Evolutionary conservation across 2,113 vertebrate genomes (phyloP).

Genomic region (Corythaixoides concolor): DNA sequence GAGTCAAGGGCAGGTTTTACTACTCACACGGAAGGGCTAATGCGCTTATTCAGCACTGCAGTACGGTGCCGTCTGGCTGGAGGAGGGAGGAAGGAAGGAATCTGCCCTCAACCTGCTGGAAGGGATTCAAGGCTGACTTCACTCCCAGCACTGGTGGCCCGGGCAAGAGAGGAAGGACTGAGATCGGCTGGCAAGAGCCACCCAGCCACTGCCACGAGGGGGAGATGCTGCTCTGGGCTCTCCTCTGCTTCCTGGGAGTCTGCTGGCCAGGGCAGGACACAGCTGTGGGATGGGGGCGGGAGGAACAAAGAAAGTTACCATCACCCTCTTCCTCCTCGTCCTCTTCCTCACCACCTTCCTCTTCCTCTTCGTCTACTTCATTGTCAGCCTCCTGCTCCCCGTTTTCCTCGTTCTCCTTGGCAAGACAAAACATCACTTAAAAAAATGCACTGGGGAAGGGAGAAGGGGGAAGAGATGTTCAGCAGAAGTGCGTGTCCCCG

Average conservation of each 20-base stretch:
- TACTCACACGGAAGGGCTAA: neutral
- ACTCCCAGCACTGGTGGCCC: neutral
- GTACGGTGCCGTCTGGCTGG: neutral
- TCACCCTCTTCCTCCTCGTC: conserved; percentile 82
- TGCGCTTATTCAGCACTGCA: neutral
- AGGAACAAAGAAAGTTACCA: conserved; percentile 63
- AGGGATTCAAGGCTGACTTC: conserved; percentile 38
- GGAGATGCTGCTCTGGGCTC: neutral
- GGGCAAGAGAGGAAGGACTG: accelerated
- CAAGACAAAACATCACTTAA: conserved; percentile 67
- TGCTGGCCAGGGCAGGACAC: neutral
- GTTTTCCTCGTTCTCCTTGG: conserved; percentile 80
- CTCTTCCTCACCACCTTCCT: conserved; percentile 81
- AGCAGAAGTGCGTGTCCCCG: neutral
- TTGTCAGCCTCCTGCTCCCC: conserved; percentile 82
- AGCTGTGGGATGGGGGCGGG: accelerated
- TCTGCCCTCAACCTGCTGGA: conserved; percentile 52
- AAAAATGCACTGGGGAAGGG: conserved; percentile 16
- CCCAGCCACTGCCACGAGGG: neutral
- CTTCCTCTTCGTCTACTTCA: conserved; percentile 82
- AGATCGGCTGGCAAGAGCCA: neutral
- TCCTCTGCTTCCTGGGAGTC: accelerated
- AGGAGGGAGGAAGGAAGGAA: conserved; percentile 45
- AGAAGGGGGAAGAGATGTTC: conserved; percentile 25
- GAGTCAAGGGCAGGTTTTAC: conserved; percentile 34